Evolutionary conservation across 2,113 vertebrate genomes (phyloP), one percentile per base, ranked within the genome.

Genomic region (Thermophis baileyi): DNA sequence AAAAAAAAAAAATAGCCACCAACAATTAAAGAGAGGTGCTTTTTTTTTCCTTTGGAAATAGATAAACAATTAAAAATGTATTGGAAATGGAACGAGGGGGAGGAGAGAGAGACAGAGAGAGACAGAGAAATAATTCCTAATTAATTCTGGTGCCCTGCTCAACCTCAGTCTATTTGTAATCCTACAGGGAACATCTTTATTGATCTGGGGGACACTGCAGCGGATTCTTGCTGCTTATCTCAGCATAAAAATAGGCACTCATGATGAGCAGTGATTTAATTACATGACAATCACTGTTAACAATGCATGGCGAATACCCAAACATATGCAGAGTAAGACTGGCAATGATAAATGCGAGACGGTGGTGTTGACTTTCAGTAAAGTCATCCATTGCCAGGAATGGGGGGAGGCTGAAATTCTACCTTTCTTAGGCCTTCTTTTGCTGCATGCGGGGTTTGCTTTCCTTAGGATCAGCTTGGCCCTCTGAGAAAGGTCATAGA

Each of bases 201-300:
- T 98, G 99, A 99, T 99, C 98, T 95, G 93, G 95, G 97, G 98
- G 98, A 98, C 94, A 98, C 97, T 97, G 97, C 97, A 97, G 97
- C 97, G 97, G 97, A 95, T 97, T 98, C 98, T 96, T 96, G 96
- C 97, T 97, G 98, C 98, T 99, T 99, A 99, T 98, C 98, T 99
- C 98, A 97, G 98, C 98, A 99, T 98, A 99, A 98, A 98, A 98
- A 98, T 98, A 97, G 98, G 98, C 98, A 98, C 98, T 98, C 95
- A 97, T 98, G 98, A 99, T 97, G 98, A 98, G 98, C 98, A 98
- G 97, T 98, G 97, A 98, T 98, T 99, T 99, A 99, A 99, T 99
- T 99, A 99, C 98, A 98, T 99, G 98, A 98, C 98, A 99, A 99
- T 99, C 98, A 99, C 98, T 22, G 97, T 98, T 99, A 99, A 99